phyloP scores from a whole-genome alignment of 53 echinoderm and acorn worm genomes.

The Echinarachnius parma region DNA sequence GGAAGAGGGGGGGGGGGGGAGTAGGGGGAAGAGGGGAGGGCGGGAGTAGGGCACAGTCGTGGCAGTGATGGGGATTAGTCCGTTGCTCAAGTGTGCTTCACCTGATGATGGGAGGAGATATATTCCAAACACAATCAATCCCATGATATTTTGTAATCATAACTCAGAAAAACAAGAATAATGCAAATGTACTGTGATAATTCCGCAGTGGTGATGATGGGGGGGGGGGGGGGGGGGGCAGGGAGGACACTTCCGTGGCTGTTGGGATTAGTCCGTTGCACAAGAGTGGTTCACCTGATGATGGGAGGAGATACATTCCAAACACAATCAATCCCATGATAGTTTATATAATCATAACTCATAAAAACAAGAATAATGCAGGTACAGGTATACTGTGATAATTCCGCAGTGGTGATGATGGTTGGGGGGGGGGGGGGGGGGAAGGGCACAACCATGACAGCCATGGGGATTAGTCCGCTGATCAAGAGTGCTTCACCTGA shows the following conservation, averaged over 20 bases:
- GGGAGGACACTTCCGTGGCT: not conserved
- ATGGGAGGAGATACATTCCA: too few relatives aligned
- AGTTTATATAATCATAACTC: too few relatives aligned
- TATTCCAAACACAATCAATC: too few relatives aligned
- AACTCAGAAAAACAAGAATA: not conserved
- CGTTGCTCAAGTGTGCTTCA: not conserved
- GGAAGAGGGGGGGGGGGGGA: not conserved
- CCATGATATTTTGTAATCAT: too few relatives aligned
- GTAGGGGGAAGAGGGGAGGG: not conserved
- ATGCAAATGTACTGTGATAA: not conserved
- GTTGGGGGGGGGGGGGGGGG: not conserved
- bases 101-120: not conserved
- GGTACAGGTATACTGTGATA: not conserved
- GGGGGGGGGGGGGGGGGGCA: not conserved
- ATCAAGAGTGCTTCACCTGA: slow-evolving; percentile 28
- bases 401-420: not conserved
- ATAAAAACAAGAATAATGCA: not conserved
- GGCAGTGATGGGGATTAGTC: not conserved
- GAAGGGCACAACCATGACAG: too few relatives aligned
- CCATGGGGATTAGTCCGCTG: too few relatives aligned
- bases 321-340: too few relatives aligned
- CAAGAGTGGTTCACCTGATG: not conserved
- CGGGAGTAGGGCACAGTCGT: not conserved
- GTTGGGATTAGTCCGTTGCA: not conserved
- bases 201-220: not conserved